A percentile compares a stretch with the other conserved stretches of the same genome.
These are phyloP conservation scores for Acholoe squamosa DNA, from an alignment of 2,888 invertebrate genomes.

Conservation along the genomic window DNA sequence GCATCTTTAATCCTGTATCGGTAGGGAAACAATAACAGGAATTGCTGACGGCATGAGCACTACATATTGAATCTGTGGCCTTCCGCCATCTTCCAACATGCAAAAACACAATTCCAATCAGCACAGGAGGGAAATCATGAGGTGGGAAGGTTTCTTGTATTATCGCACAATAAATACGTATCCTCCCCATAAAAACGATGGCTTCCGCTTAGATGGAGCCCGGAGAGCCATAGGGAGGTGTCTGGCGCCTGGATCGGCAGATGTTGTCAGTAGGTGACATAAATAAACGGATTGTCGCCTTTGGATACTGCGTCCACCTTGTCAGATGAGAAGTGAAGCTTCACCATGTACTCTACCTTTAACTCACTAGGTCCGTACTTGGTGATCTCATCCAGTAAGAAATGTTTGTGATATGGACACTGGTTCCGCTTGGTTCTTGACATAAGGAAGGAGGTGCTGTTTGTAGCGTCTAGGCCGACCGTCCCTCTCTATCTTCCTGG, in stretches of 20 bases:
- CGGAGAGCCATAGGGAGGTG: not conserved
- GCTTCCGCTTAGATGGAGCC: not conserved
- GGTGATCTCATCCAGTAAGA: no score
- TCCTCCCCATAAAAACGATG: not conserved
- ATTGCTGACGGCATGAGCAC: not conserved
- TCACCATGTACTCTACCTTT: not conserved
- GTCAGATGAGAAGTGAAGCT: not conserved
- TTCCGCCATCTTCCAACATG: not conserved
- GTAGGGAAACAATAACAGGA: slow-evolving; percentile 39
- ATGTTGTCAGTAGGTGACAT: not conserved
- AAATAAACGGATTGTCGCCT: not conserved
- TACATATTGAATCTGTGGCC: not conserved
- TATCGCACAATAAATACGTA: not conserved
- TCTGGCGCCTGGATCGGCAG: not conserved
- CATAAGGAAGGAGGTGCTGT: no score
- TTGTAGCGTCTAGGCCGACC: no score
- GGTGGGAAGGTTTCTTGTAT: not conserved
- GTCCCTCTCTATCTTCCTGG: not conserved
- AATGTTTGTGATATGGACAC: no score
- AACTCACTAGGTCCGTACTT: not conserved
- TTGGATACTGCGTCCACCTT: not conserved
- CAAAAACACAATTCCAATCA: not conserved
- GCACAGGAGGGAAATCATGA: not conserved
- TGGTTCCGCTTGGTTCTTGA: no score
- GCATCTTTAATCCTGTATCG: slow-evolving; percentile 26